Percentiles rank a stretch among this genome's conserved stretches.
These are phyloP conservation scores for Falco punctatus DNA, from an alignment of 2,113 vertebrate genomes.

Conservation along the genomic window DNA sequence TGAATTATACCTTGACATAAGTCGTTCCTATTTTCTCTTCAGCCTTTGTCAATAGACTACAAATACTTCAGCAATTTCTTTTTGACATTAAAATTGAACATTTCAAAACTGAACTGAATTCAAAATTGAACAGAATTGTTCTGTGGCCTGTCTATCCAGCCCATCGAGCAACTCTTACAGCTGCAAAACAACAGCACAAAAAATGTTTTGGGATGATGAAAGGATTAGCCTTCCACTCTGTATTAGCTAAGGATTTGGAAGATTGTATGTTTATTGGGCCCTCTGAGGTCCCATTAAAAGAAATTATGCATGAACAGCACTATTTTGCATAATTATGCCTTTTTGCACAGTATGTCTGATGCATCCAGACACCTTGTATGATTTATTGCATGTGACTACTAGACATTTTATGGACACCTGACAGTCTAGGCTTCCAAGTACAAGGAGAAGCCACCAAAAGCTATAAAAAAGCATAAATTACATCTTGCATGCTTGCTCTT, in stretches of 20 bases:
- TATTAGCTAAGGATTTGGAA: neutral
- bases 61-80: neutral
- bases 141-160: neutral
- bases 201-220: neutral
- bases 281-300: neutral
- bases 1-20: neutral
- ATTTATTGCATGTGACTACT: neutral
- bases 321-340: neutral
- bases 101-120: neutral
- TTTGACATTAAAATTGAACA: neutral
- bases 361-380: no score
- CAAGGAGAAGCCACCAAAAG: neutral
- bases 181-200: neutral
- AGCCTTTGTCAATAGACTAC: neutral
- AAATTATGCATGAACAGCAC: neutral
- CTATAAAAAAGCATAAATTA: neutral
- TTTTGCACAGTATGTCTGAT: neutral
- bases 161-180: neutral
- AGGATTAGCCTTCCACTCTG: neutral
- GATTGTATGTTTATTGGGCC: fast-evolving
- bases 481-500: neutral
- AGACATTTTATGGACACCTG: neutral
- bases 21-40: neutral
- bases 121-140: neutral
- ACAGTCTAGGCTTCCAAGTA: neutral